Evolutionary conservation across 2,888 invertebrate genomes (phyloP).

Genomic region (Dascillus cervinus): DNA sequence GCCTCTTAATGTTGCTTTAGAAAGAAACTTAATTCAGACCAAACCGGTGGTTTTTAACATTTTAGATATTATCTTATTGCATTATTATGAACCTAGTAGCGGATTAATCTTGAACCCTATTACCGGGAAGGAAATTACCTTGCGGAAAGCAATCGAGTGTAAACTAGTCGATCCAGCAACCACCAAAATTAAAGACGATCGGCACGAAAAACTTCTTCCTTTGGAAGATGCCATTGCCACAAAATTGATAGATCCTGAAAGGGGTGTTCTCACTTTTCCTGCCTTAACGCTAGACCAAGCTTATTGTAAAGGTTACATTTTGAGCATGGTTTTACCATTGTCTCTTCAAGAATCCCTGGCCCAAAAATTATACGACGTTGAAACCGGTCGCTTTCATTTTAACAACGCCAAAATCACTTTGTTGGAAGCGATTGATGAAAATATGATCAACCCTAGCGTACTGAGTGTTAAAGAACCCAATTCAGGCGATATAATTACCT

Average conservation of each 20-base stretch:
- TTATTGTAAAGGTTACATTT: constrained; percentile 69
- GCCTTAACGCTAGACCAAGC: constrained; percentile 69
- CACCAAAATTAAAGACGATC: constrained; percentile 67
- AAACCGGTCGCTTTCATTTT: constrained; percentile 63
- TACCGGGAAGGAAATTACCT: constrained; percentile 63
- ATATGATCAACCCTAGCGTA: constrained; percentile 69
- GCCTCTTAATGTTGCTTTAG: constrained; percentile 62
- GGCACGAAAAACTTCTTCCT: constrained; percentile 56
- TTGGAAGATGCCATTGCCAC: constrained; percentile 62
- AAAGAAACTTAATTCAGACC: constrained; percentile 63
- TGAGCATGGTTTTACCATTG: constrained; percentile 72
- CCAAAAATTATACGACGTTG: constrained; percentile 69
- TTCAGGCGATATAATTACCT: constrained; percentile 70
- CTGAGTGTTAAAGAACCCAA: constrained; percentile 73
- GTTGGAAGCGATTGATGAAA: constrained; percentile 64
- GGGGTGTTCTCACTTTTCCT: constrained; percentile 63
- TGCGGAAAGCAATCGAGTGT: constrained; percentile 65
- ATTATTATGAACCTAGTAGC: constrained; percentile 66
- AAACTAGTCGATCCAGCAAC: constrained; percentile 65
- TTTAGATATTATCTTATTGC: constrained; percentile 65
- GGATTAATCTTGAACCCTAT: constrained; percentile 72
- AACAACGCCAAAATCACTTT: constrained; percentile 62
- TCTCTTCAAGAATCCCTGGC: constrained; percentile 77
- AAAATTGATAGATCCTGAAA: constrained; percentile 62
- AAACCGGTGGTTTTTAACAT: constrained; percentile 60